Evolutionary conservation across 2,888 invertebrate genomes (phyloP).

Genomic region (Mesorhabditis spiculigera): DNA sequence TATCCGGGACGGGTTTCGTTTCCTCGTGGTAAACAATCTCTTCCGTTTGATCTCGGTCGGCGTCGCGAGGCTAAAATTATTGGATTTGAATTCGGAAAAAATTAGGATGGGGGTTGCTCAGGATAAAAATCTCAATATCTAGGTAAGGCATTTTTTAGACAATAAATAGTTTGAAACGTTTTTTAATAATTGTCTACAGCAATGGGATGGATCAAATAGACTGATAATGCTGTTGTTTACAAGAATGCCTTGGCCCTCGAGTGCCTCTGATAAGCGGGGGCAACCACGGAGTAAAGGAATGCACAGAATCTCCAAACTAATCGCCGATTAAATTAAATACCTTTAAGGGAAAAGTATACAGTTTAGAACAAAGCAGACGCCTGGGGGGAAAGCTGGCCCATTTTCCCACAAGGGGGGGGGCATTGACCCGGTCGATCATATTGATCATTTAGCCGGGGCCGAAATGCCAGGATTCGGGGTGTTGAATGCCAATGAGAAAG

Average conservation of each 20-base stretch:
- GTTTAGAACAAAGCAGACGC: no score
- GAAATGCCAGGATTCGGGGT: no score
- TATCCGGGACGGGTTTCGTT: constrained; percentile 2
- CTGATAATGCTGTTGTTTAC: not conserved
- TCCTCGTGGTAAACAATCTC: constrained; percentile 40
- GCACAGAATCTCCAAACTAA: no score
- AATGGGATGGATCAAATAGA: not conserved
- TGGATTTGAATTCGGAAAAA: not conserved
- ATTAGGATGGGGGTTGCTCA: not conserved
- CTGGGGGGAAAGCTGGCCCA: no score
- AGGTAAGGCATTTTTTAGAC: not conserved
- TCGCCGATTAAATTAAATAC: no score
- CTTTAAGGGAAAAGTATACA: no score
- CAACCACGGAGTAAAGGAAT: no score
- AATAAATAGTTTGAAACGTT: not conserved
- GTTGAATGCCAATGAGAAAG: constrained; percentile 14
- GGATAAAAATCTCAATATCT: not conserved
- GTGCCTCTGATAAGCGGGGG: no score
- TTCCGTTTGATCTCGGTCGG: constrained; percentile 39
- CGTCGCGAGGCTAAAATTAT: constrained; percentile 29
- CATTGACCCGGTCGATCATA: no score
- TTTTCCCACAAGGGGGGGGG: no score
- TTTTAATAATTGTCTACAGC: not conserved
- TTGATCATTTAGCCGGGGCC: no score
- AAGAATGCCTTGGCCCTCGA: no score